Conservation (phyloP, 2,797 vertebrate species). For the Scyliorhinus canicula region DNA sequence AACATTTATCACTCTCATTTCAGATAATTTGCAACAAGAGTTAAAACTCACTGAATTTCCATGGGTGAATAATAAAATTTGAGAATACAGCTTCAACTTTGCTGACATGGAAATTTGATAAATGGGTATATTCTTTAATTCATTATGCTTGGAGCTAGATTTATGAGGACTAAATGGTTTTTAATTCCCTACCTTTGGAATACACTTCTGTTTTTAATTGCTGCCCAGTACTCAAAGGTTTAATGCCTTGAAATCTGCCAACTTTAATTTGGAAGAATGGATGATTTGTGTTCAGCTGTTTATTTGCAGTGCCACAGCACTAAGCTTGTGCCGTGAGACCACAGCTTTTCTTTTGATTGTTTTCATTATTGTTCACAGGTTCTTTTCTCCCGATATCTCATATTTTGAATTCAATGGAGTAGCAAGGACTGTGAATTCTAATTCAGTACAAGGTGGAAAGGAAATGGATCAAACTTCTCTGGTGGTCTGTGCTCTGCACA, state of each 20-base stretch:
- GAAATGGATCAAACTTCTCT: conserved; percentile 1
- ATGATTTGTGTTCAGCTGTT: neutral
- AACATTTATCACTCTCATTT: neutral
- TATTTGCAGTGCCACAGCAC: neutral
- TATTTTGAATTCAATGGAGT: neutral
- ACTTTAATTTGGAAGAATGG: neutral
- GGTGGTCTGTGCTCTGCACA: neutral
- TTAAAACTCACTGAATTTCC: neutral
- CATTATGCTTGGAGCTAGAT: neutral
- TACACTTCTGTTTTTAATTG: neutral
- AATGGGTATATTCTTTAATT: neutral
- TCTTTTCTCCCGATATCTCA: neutral
- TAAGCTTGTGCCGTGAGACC: neutral
- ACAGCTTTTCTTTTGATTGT: conserved; percentile 13
- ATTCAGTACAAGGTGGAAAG: conserved; percentile 2
- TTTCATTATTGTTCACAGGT: neutral
- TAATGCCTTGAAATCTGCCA: conserved; percentile 1
- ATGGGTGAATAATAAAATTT: neutral
- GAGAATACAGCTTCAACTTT: neutral
- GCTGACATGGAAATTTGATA: neutral
- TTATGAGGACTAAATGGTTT: neutral
- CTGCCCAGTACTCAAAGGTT: neutral
- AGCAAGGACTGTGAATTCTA: neutral
- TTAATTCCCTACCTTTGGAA: neutral
- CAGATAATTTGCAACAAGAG: neutral